Percentiles rank a stretch among this genome's conserved stretches.
Conservation (phyloP, 2,113 vertebrate species). For the Brachirus orientalis region DNA sequence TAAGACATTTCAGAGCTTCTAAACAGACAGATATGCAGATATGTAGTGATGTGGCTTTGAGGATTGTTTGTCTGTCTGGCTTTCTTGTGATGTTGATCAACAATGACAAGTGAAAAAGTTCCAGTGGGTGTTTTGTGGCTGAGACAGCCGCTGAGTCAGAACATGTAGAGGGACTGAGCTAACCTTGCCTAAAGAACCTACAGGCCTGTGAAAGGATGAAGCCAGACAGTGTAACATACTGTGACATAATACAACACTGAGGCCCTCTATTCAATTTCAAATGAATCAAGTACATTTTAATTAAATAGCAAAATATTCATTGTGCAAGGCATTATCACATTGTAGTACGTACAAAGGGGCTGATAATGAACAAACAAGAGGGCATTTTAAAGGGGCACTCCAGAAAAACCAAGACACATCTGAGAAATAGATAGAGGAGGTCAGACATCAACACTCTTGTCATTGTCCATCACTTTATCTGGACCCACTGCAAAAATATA, state of each 20-base stretch:
- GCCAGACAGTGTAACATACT: conserved; percentile 23
- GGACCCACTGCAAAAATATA: too few relatives aligned
- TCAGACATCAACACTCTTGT: too few relatives aligned
- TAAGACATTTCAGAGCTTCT: conserved; percentile 43
- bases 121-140: conserved; percentile 63
- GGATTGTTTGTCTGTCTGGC: conserved; percentile 59
- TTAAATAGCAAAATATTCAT: too few relatives aligned
- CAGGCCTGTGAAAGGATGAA: conserved; percentile 20
- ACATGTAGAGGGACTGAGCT: conserved; percentile 22
- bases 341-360: too few relatives aligned
- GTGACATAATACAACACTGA: conserved; percentile 29
- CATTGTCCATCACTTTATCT: too few relatives aligned
- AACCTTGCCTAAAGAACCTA: conserved; percentile 62
- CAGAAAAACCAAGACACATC: too few relatives aligned
- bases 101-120: conserved; percentile 71
- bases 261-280: conserved; percentile 4
- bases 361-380: too few relatives aligned
- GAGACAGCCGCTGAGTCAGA: conserved; percentile 53
- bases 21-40: conserved; percentile 65
- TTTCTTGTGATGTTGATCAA: conserved; percentile 60
- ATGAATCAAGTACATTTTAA: conserved; percentile 9
- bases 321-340: background rate
- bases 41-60: conserved; percentile 60
- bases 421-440: too few relatives aligned
- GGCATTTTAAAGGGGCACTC: too few relatives aligned